These are phyloP conservation scores for Chelonia mydas DNA, from an alignment of 2,797 vertebrate genomes.

Conservation along the genomic window DNA sequence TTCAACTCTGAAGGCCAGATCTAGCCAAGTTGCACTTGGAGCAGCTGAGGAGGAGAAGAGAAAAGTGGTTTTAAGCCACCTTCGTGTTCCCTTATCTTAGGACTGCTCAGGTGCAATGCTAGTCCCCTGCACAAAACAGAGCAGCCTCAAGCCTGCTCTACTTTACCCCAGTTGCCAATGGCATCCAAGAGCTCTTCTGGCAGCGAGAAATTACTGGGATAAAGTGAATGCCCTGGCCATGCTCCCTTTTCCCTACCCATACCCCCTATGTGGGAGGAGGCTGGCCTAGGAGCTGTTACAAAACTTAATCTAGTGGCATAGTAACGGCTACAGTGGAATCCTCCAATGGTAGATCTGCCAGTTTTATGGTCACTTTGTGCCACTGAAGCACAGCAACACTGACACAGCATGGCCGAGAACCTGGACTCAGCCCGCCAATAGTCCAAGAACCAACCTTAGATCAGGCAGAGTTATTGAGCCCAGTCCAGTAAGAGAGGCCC, in stretches of 20 bases:
- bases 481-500: not conserved
- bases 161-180: not conserved
- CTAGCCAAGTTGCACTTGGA: not conserved
- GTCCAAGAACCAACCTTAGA: not conserved
- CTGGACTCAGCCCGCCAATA: not conserved
- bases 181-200: not conserved
- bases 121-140: fast-evolving
- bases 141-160: not conserved
- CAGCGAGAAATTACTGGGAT: not conserved
- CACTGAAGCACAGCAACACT: not conserved
- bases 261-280: not conserved
- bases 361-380: not conserved
- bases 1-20: not conserved
- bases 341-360: not conserved
- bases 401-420: not conserved
- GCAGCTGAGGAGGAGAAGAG: not conserved
- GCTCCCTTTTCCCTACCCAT: not conserved
- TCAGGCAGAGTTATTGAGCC: not conserved
- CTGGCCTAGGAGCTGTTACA: not conserved
- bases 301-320: not conserved
- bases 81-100: not conserved
- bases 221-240: fast-evolving
- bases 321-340: not conserved
- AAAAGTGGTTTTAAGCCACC: not conserved
- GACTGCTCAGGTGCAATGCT: not conserved